Conservation (phyloP, 1,140 invertebrate genomes). For the Hyphantria cunea region DNA sequence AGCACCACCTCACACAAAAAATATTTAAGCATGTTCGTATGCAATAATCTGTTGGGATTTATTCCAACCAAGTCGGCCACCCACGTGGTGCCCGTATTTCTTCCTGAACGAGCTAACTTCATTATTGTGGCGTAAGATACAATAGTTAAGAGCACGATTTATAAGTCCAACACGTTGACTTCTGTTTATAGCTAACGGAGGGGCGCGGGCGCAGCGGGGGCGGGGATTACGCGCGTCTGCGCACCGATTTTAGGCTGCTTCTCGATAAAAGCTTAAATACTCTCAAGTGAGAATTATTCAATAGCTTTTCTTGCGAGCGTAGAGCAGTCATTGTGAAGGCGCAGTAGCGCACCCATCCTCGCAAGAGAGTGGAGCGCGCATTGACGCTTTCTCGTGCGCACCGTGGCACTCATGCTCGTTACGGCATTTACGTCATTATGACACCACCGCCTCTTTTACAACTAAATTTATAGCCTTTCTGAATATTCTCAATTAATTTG, state of each 20-base stretch:
- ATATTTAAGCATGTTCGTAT: constrained; percentile 62
- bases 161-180: constrained; percentile 80
- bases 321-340: constrained; percentile 42
- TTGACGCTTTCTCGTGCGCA: constrained; percentile 14
- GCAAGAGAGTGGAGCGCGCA: constrained; percentile 10
- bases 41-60: constrained; percentile 71
- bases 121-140: constrained; percentile 81
- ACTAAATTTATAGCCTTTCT: constrained; percentile 12
- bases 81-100: constrained; percentile 77
- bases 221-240: constrained; percentile 73
- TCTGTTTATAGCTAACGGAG: constrained; percentile 77
- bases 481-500: constrained; percentile 6
- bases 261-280: constrained; percentile 81
- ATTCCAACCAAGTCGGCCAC: constrained; percentile 67
- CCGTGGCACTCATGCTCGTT: constrained; percentile 8
- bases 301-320: constrained; percentile 54
- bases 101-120: constrained; percentile 80
- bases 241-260: constrained; percentile 75
- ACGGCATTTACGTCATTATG: constrained; percentile 24
- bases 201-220: constrained; percentile 59
- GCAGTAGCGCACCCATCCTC: not conserved
- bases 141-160: constrained; percentile 81
- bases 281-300: constrained; percentile 71
- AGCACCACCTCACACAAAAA: constrained; percentile 65
- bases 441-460: constrained; percentile 11